Percentiles rank a stretch among this genome's conserved stretches.
Conservation (phyloP, 2,113 vertebrate genomes). For the Neoarius graeffei region DNA sequence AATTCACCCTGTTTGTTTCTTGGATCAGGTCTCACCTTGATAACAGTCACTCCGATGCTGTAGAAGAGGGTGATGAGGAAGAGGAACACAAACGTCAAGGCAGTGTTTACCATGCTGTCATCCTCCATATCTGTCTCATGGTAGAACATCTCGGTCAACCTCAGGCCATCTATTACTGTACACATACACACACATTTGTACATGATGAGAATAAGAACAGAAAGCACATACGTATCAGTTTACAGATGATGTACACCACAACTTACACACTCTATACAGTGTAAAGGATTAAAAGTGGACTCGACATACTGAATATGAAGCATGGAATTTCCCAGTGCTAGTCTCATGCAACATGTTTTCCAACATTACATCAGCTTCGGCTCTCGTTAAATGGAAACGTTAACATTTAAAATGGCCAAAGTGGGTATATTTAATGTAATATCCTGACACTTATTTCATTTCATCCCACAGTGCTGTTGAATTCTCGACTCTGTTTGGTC, state of each 20-base stretch:
- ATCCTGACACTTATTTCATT: background rate
- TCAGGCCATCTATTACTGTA: background rate
- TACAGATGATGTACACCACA: background rate
- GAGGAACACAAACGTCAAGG: constrained; percentile 82
- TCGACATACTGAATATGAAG: background rate
- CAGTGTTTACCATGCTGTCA: constrained; percentile 70
- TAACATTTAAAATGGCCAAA: background rate
- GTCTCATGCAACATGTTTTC: background rate
- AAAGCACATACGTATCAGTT: background rate
- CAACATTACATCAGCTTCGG: background rate
- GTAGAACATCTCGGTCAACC: constrained; percentile 1
- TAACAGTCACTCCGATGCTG: constrained; percentile 77
- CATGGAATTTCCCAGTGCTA: background rate
- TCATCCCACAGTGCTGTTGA: background rate
- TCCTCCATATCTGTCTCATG: constrained; percentile 52
- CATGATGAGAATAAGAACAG: background rate
- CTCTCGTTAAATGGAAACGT: background rate
- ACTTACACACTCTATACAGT: background rate
- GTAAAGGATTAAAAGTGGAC: background rate
- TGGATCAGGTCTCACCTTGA: constrained; percentile 73
- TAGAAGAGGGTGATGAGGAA: constrained; percentile 87
- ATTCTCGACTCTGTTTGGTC: background rate
- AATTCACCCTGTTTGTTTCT: background rate
- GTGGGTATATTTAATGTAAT: background rate
- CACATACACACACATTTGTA: background rate